Percentiles rank a stretch among this genome's conserved stretches.
These are phyloP conservation scores for Achatina immaculata DNA, from an alignment of 1,140 invertebrate species.

Conservation along the genomic window DNA sequence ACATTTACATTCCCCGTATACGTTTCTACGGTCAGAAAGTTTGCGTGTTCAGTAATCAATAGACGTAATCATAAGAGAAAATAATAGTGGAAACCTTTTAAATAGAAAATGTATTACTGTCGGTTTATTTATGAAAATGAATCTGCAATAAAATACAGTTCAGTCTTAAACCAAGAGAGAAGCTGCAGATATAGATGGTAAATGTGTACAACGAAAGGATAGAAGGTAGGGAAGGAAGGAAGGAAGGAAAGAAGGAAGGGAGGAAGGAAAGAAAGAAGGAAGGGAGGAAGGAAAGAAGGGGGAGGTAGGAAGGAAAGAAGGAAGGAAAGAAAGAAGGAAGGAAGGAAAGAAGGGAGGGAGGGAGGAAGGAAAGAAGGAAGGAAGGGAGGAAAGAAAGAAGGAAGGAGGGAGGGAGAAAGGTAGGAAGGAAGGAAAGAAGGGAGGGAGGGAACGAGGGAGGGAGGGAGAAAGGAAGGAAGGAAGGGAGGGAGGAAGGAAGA, in stretches of 20 bases:
- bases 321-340: neutral
- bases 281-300: neutral
- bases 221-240: neutral
- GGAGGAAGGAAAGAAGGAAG: slow-evolving; percentile 1
- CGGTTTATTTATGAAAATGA: too few relatives aligned
- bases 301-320: slow-evolving; percentile 19
- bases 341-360: neutral
- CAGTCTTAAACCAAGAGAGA: too few relatives aligned
- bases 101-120: too few relatives aligned
- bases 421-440: neutral
- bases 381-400: neutral
- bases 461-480: neutral
- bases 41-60: too few relatives aligned
- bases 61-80: too few relatives aligned
- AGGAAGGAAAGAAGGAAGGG: neutral
- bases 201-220: neutral
- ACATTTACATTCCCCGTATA: too few relatives aligned
- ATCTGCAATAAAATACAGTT: too few relatives aligned
- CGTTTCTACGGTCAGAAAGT: too few relatives aligned
- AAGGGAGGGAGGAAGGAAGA: neutral
- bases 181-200: neutral
- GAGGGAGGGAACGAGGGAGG: neutral
- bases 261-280: neutral
- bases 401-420: neutral
- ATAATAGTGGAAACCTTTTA: too few relatives aligned